phyloP scores from a whole-genome alignment of 2,888 invertebrate species.

The Phengaris alcon region DNA sequence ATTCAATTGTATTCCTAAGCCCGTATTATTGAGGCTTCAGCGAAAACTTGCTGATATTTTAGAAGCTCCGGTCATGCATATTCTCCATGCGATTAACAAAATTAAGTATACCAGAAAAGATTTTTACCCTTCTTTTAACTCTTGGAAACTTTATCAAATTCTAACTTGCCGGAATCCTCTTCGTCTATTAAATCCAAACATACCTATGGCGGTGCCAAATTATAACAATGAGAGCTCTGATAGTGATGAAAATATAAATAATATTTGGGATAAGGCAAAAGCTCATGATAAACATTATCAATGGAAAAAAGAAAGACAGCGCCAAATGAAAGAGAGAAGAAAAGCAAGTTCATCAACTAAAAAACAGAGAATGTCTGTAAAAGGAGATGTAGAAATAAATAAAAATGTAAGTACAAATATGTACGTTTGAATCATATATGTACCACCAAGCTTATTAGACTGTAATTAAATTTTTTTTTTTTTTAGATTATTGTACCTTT shows the following conservation, averaged over 20 bases:
- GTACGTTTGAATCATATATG: constrained; percentile 20
- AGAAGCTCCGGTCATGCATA: constrained; percentile 85
- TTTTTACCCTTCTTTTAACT: constrained; percentile 83
- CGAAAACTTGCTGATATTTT: constrained; percentile 82
- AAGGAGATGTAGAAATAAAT: constrained; percentile 73
- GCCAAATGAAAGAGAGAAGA: constrained; percentile 62
- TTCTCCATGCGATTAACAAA: constrained; percentile 84
- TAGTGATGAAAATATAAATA: constrained; percentile 61
- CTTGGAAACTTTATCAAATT: constrained; percentile 78
- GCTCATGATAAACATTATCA: constrained; percentile 73
- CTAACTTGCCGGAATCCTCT: constrained; percentile 78
- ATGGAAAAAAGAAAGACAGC: constrained; percentile 55
- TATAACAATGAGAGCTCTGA: constrained; percentile 54
- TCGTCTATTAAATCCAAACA: constrained; percentile 67
- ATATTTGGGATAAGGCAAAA: constrained; percentile 74
- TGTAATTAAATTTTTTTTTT: constrained; percentile 34
- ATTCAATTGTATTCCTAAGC: constrained; percentile 84
- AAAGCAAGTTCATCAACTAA: constrained; percentile 52
- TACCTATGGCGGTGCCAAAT: constrained; percentile 48
- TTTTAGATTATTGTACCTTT: constrained; percentile 65
- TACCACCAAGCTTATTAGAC: neutral
- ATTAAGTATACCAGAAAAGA: constrained; percentile 79
- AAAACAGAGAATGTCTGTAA: constrained; percentile 55
- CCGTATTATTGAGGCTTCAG: constrained; percentile 82
- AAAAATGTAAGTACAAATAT: constrained; percentile 67